phyloP scores from a whole-genome alignment of 1,140 invertebrate species.

The Drosophila erecta region DNA sequence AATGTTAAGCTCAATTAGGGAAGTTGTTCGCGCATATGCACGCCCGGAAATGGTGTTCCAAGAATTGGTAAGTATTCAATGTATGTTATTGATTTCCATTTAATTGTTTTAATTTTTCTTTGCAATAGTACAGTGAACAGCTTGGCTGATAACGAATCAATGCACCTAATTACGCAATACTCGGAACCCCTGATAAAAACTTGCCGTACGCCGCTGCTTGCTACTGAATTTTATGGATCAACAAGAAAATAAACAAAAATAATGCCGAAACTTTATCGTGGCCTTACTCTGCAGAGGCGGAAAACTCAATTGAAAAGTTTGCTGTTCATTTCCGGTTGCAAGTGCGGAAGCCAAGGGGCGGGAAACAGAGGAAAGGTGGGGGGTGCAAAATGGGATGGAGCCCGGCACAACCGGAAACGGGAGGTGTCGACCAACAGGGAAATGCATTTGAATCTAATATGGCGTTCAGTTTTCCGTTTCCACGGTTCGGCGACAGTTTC shows the following conservation, averaged over 20 bases:
- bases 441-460: constrained; percentile 78
- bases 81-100: no score
- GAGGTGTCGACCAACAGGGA: constrained; percentile 69
- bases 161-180: background rate
- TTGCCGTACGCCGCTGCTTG: background rate
- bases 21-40: background rate
- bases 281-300: constrained; percentile 34
- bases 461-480: constrained; percentile 69
- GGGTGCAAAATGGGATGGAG: background rate
- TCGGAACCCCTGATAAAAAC: background rate
- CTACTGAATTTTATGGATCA: constrained; percentile 61
- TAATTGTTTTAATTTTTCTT: no score
- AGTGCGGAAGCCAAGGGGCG: constrained; percentile 26
- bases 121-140: no score
- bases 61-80: background rate
- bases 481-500: constrained; percentile 50
- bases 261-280: constrained; percentile 67
- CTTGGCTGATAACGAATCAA: background rate
- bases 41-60: constrained; percentile 4
- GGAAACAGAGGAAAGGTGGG: background rate
- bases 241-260: constrained; percentile 73
- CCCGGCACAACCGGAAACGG: constrained; percentile 42
- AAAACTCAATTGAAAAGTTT: constrained; percentile 78
- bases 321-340: constrained; percentile 67
- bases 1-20: constrained; percentile 50